phyloP scores from a whole-genome alignment of 2,888 invertebrate genomes.

The Nineta flava region DNA sequence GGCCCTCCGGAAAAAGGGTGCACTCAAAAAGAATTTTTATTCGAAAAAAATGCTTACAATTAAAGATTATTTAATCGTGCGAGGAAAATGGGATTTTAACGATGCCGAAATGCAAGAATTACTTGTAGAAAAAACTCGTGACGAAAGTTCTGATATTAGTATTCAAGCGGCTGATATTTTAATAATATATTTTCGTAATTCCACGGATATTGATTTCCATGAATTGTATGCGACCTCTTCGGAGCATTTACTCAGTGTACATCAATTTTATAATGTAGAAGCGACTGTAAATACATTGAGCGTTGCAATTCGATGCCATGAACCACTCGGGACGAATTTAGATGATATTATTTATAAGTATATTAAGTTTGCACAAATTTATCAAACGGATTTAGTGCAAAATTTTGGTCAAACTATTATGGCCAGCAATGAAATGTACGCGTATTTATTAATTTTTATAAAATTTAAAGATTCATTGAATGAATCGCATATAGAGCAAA shows the following conservation, averaged over 20 bases:
- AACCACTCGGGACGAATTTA: background rate
- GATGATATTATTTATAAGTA: background rate
- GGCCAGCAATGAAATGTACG: background rate
- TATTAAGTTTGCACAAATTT: background rate
- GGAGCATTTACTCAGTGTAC: background rate
- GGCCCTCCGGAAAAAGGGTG: background rate
- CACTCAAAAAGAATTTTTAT: background rate
- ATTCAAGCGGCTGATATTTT: background rate
- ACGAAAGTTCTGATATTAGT: constrained; percentile 1
- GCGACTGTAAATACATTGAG: background rate
- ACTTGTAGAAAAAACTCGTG: background rate
- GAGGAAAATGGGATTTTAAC: background rate
- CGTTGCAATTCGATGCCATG: background rate
- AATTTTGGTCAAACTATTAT: background rate
- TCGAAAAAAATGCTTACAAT: background rate
- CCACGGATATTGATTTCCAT: background rate
- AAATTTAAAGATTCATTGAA: background rate
- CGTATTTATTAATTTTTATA: background rate
- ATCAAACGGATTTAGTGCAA: background rate
- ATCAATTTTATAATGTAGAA: background rate
- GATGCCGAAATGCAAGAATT: background rate
- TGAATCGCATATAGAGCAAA: background rate
- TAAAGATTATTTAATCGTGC: background rate
- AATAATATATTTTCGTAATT: background rate
- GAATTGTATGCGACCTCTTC: background rate